phyloP scores from a whole-genome alignment of 2,797 vertebrate species.

The Pangasius larnaudii region DNA sequence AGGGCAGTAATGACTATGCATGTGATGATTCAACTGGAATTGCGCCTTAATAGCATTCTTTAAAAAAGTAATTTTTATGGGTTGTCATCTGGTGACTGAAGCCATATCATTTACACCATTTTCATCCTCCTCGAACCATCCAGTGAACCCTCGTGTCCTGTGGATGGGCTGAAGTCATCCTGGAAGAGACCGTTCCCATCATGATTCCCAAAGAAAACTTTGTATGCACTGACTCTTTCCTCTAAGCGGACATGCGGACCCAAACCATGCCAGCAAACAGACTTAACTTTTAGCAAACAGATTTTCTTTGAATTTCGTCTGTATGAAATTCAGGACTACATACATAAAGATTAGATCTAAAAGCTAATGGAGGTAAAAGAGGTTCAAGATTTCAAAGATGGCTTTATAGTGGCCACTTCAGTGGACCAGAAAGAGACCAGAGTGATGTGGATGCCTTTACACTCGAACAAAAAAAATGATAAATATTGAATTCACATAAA shows the following conservation, averaged over 20 bases:
- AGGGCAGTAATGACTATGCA: constrained; percentile 13
- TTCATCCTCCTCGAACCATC: neutral
- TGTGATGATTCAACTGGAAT: neutral
- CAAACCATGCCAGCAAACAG: neutral
- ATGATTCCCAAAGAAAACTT: no score
- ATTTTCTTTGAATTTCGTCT: neutral
- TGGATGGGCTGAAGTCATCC: neutral
- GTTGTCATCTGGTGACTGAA: neutral
- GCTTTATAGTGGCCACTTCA: neutral
- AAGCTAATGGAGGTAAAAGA: neutral
- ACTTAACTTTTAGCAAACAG: neutral
- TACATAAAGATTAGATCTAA: neutral
- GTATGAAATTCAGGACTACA: neutral
- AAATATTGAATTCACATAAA: neutral
- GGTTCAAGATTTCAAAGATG: neutral
- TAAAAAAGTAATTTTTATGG: neutral
- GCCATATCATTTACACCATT: neutral
- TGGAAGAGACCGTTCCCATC: neutral
- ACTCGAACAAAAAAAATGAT: neutral
- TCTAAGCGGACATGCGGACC: neutral
- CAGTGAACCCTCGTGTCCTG: neutral
- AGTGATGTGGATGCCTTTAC: neutral
- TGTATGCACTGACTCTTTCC: neutral
- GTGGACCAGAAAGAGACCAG: neutral
- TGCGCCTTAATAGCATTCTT: neutral